Base-by-base conservation (phyloP, 2,888 invertebrate species). In the Timema cristinae region DNA sequence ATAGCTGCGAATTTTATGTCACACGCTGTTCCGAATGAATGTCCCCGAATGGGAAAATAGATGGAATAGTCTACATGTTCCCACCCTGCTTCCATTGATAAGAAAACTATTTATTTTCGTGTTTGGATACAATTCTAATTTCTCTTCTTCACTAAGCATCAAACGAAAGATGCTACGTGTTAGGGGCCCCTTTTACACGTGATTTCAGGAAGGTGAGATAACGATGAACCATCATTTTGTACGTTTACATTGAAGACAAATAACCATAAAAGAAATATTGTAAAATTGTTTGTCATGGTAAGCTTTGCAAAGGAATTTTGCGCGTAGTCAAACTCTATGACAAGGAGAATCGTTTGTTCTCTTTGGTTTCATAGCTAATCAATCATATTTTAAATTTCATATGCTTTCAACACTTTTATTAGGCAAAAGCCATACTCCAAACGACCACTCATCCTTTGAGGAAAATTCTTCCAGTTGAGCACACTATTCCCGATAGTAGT, bases 301-400 rank as follows among this genome's bases (percentile, higher is more conserved):
- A 56, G 56, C 56, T 56, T 56, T 56, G 56, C 15, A 56, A 16
- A 56, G 56, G 56, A 6, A 56, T 56, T 56, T 16, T 56, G 56
- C n/a, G 56, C n/a, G 13, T 56, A 56, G 16, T 56, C 13, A 6
- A 56, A 56, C 56, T 56, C 56, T 8, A 56, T 8, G 56, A 56
- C 56, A 15, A 10, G n/a, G 7, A 56, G 16, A 5, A 15, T 56
- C 56, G 2, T 6, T 13, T 16, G 15, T 6, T 56, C 8, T 11
- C 16, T n/a, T 10, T 56, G 56, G 15, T 16, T 15, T 56, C 16
- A 6, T 56, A n/a, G n/a, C n/a, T 16, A 56, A 2, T 1, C 6
- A 56, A 5, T 56, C n/a, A 56, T 56, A 15, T 16, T 56, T 56
- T 7, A 56, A 15, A 15, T 56, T 13, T 11, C n/a, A 56, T 6